Base-by-base conservation (phyloP, 2,888 invertebrate species). In the Panzeria rudis region DNA sequence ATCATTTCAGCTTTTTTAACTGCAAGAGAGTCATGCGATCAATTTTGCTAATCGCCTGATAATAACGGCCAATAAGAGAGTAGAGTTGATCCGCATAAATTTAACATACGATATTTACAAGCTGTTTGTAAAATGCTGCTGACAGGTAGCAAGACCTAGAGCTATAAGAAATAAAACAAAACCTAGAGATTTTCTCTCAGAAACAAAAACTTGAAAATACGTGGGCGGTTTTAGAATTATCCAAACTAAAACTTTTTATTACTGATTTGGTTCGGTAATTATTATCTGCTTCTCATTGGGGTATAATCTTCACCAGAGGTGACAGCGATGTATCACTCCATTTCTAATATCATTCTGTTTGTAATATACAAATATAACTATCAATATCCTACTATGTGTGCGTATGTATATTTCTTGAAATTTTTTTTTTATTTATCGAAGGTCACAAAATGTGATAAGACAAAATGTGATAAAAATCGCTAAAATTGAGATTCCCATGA, bases 1-100 rank as follows among this genome's bases (percentile, higher is more conserved):
- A 15, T 44, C 17, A 17, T 17, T 50, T 3, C 3, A 41, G 15
- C 6, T 66, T 64, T 62, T 32, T 25, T 29, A 2, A 35, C 35
- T 25, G 11, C n/a, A 32, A 61, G 29, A 85, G 69, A 85, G 59
- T 86, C 87, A 86, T 84, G 86, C 83, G 84, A 83, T 86, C 76
- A 76, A 35, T 25, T 61, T 61, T 44, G 41, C 32, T 25, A 64
- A 83, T 86, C 84, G 83, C 81, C 86, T 84, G 84, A 87, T 86
- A 73, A 54, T 41, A 56, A 35, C 44, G 76, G 75, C 86, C 87
- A 86, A 87, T 87, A 80, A 69, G 75, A 84, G 72, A 80, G 62
- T 35, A 52, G 71, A 69, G 59, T 61, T 54, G 59, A 17, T 78
- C 47, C 62, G 69, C 69, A 75, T 52, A 64, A 79, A 69, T 73